phyloP scores from a whole-genome alignment of 2,113 vertebrate genomes.

The Pseudonaja textilis region DNA sequence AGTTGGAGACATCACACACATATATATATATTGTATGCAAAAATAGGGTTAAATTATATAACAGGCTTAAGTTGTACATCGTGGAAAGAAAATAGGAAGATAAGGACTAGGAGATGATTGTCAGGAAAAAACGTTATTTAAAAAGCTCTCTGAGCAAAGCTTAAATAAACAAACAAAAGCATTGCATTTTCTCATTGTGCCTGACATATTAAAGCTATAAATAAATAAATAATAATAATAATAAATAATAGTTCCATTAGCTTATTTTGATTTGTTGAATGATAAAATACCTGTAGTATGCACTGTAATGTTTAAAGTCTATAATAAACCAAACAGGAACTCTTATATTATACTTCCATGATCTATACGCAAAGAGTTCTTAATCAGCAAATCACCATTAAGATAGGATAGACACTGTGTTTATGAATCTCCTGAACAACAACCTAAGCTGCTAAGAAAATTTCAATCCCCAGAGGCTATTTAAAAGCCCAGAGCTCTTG shows the following conservation, averaged over 20 bases:
- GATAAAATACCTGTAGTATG: neutral
- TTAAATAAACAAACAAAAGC: neutral
- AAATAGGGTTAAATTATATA: neutral
- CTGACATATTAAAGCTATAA: neutral
- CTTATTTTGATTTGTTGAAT: neutral
- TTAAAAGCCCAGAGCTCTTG: conserved; percentile 8
- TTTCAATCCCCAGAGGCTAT: conserved; percentile 1
- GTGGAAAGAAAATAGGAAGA: neutral
- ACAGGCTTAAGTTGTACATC: neutral
- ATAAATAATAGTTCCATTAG: rapidly evolving
- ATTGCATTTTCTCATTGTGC: neutral
- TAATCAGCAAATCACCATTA: conserved; percentile 23
- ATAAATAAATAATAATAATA: too few relatives aligned
- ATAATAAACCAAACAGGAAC: conserved; percentile 29
- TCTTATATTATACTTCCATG: neutral
- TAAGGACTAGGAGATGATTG: neutral
- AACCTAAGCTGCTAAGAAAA: conserved; percentile 10
- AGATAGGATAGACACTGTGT: neutral
- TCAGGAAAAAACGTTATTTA: neutral
- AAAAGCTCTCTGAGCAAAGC: neutral
- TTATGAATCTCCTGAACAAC: conserved; percentile 39
- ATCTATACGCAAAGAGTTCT: conserved; percentile 20
- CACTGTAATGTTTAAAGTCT: neutral
- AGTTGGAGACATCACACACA: neutral
- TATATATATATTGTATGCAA: neutral